phyloP scores from a whole-genome alignment of 2,888 invertebrate genomes.

The Xylocampa areola region DNA sequence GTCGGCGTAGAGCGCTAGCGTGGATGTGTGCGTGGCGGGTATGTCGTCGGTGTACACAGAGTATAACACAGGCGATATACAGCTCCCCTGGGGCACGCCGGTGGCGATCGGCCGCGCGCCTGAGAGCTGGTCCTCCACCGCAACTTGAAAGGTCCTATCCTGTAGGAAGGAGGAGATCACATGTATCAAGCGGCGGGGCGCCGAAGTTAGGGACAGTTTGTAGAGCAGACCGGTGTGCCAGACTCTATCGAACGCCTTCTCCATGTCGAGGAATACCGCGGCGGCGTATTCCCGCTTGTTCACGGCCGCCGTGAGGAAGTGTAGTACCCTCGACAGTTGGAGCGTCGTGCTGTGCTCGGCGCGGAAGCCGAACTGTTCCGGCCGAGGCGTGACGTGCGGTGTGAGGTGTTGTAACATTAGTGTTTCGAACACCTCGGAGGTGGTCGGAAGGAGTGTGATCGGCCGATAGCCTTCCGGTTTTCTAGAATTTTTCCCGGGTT shows the following conservation, averaged over 20 bases:
- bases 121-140: slow-evolving; percentile 33
- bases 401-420: too few relatives aligned
- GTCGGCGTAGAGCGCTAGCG: slow-evolving; percentile 48
- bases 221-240: slow-evolving; percentile 61
- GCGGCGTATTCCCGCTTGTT: slow-evolving; percentile 41
- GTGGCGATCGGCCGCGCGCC: slow-evolving; percentile 28
- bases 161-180: slow-evolving; percentile 11
- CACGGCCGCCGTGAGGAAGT: slow-evolving; percentile 16
- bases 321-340: too few relatives aligned
- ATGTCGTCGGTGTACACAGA: slow-evolving; percentile 49
- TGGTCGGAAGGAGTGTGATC: too few relatives aligned
- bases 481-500: slow-evolving; percentile 44
- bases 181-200: slow-evolving; percentile 24
- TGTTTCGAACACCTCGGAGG: too few relatives aligned
- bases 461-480: slow-evolving; percentile 25
- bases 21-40: slow-evolving; percentile 15
- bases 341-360: too few relatives aligned
- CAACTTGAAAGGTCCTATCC: slow-evolving; percentile 42
- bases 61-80: slow-evolving; percentile 23
- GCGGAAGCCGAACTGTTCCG: too few relatives aligned
- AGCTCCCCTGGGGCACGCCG: too few relatives aligned
- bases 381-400: too few relatives aligned
- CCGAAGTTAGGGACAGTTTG: slow-evolving; percentile 40
- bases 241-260: slow-evolving; percentile 63
- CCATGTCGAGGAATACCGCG: slow-evolving; percentile 60